phyloP scores from a whole-genome alignment of 1,140 invertebrate genomes.

The Lordiphosa mommai region DNA sequence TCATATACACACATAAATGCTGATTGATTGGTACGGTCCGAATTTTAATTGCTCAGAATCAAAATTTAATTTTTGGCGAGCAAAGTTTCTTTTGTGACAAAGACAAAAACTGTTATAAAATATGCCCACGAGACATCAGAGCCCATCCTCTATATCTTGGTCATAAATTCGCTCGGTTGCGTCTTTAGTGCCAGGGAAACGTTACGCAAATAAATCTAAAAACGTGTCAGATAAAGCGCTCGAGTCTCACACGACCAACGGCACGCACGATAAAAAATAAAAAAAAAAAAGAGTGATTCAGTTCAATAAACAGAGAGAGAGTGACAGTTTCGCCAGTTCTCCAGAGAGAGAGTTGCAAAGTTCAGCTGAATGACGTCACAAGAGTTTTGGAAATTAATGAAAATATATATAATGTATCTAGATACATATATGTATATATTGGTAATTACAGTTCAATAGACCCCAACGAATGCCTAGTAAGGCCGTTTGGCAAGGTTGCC shows the following conservation, averaged over 20 bases:
- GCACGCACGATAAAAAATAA: slow-evolving; percentile 23
- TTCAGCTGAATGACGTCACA: neutral
- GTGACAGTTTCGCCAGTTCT: too few relatives aligned
- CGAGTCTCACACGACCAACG: slow-evolving; percentile 35
- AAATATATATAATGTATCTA: slow-evolving; percentile 9
- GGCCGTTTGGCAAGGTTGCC: slow-evolving; percentile 64
- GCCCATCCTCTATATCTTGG: slow-evolving; percentile 30
- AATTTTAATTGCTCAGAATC: slow-evolving; percentile 12
- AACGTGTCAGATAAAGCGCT: slow-evolving; percentile 68
- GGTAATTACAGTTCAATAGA: slow-evolving; percentile 60
- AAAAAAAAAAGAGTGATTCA: slow-evolving; percentile 22
- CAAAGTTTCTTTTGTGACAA: neutral
- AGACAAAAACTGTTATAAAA: neutral
- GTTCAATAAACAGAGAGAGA: slow-evolving; percentile 14
- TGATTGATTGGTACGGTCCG: slow-evolving; percentile 33
- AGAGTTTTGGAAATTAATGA: slow-evolving; percentile 12
- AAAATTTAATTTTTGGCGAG: slow-evolving; percentile 11
- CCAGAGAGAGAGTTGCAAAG: neutral
- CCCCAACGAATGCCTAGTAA: slow-evolving; percentile 41
- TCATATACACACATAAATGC: slow-evolving; percentile 26
- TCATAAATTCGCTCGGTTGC: slow-evolving; percentile 35
- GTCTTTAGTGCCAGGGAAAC: slow-evolving; percentile 21
- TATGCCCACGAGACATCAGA: slow-evolving; percentile 23
- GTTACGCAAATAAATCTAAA: slow-evolving; percentile 63
- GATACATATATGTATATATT: too few relatives aligned